A percentile compares a stretch with the other conserved stretches of the same genome.
These are phyloP conservation scores for Patella ulyssiponensis DNA, from an alignment of 2,888 invertebrate species.

Conservation along the genomic window DNA sequence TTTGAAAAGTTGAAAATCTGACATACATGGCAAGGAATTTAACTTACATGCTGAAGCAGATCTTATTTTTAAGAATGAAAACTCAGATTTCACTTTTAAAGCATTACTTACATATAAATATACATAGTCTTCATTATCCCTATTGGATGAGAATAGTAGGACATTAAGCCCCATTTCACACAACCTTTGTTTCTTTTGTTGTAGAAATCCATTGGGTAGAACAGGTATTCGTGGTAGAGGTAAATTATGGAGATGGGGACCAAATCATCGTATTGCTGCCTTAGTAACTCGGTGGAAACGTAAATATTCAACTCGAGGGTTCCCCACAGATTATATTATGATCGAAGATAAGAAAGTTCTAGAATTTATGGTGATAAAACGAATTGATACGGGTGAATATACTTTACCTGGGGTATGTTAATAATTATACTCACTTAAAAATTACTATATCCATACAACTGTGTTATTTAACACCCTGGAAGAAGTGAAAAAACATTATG, in stretches of 20 bases:
- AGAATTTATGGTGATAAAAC: conserved; percentile 60
- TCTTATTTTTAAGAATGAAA: no score
- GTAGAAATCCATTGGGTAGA: conserved; percentile 70
- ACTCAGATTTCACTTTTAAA: no score
- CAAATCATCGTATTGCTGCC: conserved; percentile 69
- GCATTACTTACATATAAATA: neutral
- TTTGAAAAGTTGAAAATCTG: no score
- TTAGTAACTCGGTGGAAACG: conserved; percentile 69
- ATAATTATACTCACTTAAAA: neutral
- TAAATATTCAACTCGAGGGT: conserved; percentile 48
- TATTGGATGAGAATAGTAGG: no score
- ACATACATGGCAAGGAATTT: no score
- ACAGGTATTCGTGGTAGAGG: conserved; percentile 71
- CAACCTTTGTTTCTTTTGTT: conserved; percentile 10
- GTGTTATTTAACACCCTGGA: neutral
- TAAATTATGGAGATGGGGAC: conserved; percentile 71
- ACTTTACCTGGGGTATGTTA: conserved; percentile 60
- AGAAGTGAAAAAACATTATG: neutral
- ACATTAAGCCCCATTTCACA: no score
- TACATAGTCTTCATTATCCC: no score
- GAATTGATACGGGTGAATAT: conserved; percentile 47
- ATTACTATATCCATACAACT: no score
- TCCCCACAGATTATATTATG: conserved; percentile 45
- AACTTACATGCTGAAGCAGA: no score
- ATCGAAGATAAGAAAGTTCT: conserved; percentile 62